phyloP scores from a whole-genome alignment of 35 echinoderm and acorn worm genomes.

The Eucidaris tribuloides region DNA sequence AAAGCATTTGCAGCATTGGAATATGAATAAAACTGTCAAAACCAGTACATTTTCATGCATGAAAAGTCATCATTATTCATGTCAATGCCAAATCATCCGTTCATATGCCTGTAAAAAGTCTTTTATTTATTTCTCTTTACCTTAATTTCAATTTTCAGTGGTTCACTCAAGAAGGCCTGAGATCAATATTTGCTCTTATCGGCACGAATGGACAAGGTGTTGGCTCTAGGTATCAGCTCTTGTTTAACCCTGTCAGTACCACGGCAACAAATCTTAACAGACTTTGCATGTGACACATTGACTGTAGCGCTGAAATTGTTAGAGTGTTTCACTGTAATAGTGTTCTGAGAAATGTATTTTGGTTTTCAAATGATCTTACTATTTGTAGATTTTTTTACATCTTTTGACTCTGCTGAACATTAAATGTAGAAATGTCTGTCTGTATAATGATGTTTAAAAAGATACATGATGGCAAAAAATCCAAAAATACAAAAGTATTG shows the following conservation, averaged over 20 bases:
- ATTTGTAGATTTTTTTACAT: neutral
- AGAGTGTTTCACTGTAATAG: neutral
- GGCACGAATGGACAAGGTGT: constrained; percentile 81
- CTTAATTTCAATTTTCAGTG: constrained; percentile 50
- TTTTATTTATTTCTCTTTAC: too few relatives aligned
- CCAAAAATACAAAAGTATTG: too few relatives aligned
- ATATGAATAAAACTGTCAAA: too few relatives aligned
- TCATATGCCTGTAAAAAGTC: too few relatives aligned
- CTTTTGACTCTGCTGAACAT: neutral
- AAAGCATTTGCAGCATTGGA: too few relatives aligned
- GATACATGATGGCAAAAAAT: too few relatives aligned
- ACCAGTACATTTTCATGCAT: too few relatives aligned
- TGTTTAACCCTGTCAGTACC: neutral
- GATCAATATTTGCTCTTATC: constrained; percentile 68
- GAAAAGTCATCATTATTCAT: too few relatives aligned
- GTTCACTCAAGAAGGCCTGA: constrained; percentile 70
- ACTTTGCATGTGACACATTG: neutral
- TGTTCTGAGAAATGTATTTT: neutral
- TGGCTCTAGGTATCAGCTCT: constrained; percentile 57
- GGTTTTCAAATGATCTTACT: neutral
- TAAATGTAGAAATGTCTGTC: too few relatives aligned
- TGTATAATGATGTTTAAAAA: too few relatives aligned
- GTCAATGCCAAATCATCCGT: too few relatives aligned
- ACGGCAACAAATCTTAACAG: too few relatives aligned
- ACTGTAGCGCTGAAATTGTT: neutral